Base-by-base conservation (phyloP, 2,113 vertebrate genomes). In the Todiramphus chloris region DNA sequence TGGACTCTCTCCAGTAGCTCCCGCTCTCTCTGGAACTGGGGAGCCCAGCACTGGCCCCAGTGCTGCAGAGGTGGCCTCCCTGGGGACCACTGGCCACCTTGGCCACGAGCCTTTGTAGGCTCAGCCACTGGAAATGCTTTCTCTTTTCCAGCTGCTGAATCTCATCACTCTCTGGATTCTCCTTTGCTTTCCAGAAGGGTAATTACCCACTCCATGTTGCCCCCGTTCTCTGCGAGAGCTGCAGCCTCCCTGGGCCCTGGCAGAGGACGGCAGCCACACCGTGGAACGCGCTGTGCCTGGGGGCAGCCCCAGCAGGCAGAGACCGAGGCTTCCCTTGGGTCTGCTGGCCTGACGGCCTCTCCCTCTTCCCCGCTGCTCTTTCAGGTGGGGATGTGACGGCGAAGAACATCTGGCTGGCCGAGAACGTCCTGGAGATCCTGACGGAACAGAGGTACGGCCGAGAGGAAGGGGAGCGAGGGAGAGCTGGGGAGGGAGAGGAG, bases 371-470 rank as follows among this genome's bases (percentile, higher is more conserved):
- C 27, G 13, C 10, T 16, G 8, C 21, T 28, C 23, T 50, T 83
- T 44, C 96, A 99, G 99, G 99, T 3, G 99, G 99, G 76, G 99
- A 99, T 43, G 98, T 99, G 79, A 99, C 99, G 4, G 97, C 97
- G 0, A 99, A 99, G 97, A 99, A 99, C 70, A 98, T 99, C 87
- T 99, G 99, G 99, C 73, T 99, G 98, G 98, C 99, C 1, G 99
- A 99, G 95, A 99, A 97, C 11, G 99, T 99, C 10, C 97, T 99
- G 79, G 99, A 99, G 63, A 99, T 99, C 90, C 97, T 99, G 72
- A 98, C 98, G 0, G 99, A 99, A 11, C 99, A 99, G 62, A 99
- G 99, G 99, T 99, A 96, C 4, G 56, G 83, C 68, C 5, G 3
- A 59, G 48, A 3, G 3, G 2, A 13, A 11, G 8, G 6, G 14